Conservation (phyloP, 2,113 vertebrate species). For the Sylvietta virens region DNA sequence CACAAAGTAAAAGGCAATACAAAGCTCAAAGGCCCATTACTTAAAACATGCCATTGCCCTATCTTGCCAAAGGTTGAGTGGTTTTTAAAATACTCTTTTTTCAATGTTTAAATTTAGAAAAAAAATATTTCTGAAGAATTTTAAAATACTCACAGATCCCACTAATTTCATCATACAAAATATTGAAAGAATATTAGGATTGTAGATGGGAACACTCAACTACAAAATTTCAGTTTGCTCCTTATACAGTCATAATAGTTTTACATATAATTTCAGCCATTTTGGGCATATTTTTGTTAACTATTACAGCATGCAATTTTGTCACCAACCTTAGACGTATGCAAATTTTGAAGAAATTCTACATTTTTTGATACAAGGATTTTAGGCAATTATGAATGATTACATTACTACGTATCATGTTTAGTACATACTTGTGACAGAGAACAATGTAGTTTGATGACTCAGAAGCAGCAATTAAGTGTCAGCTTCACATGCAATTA, state of each 20-base stretch:
- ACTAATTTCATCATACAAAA: not conserved
- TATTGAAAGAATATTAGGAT: not conserved
- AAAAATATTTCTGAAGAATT: not conserved
- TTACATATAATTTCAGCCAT: not conserved
- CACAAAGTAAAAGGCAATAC: not conserved
- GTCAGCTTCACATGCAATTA: not conserved
- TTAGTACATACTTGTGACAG: not conserved
- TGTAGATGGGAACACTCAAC: not conserved
- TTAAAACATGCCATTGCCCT: not conserved
- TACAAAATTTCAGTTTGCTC: not conserved
- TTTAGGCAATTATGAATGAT: not conserved
- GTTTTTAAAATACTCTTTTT: not conserved
- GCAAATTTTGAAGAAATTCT: not conserved
- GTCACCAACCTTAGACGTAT: not conserved
- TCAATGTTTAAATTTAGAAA: not conserved
- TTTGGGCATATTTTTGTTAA: not conserved
- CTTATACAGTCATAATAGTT: not conserved
- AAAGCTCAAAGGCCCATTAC: not conserved
- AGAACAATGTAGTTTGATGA: not conserved
- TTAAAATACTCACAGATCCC: not conserved
- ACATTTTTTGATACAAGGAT: not conserved
- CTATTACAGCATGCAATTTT: not conserved
- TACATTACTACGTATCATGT: not conserved
- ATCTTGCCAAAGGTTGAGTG: not conserved
- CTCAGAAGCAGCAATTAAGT: not conserved